These are phyloP conservation scores for Andrena haemorrhoa DNA, from an alignment of 2,888 invertebrate genomes.

Conservation along the genomic window DNA sequence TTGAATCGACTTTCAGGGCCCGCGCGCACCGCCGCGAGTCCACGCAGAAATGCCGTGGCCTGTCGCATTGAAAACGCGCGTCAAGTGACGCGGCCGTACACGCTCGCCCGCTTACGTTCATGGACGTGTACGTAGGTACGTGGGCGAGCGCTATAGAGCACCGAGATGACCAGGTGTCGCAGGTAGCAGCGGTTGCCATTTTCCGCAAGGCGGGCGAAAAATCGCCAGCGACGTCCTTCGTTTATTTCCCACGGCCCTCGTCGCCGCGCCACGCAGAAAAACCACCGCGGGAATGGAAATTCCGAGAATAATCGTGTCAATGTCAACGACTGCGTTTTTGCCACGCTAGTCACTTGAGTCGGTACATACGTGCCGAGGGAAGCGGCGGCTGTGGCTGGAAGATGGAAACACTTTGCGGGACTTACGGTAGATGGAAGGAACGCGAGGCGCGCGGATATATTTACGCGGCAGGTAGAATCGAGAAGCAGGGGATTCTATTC, in stretches of 20 bases:
- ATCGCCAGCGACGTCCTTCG: constrained; percentile 10
- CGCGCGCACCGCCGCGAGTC: constrained; percentile 58
- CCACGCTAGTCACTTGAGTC: neutral
- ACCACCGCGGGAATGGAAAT: neutral
- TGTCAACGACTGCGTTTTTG: neutral
- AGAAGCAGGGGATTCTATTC: no score
- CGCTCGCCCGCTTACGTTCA: constrained; percentile 38
- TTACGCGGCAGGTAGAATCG: no score
- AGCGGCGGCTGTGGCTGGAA: neutral
- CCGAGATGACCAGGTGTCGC: constrained; percentile 74
- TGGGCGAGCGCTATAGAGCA: constrained; percentile 64
- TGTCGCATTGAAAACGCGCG: constrained; percentile 75
- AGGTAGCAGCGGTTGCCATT: constrained; percentile 69
- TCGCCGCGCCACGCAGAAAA: neutral
- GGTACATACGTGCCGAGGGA: neutral
- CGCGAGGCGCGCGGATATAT: no score
- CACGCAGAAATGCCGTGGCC: constrained; percentile 76
- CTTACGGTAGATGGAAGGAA: no score
- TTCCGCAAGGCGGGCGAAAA: constrained; percentile 44
- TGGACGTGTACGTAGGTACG: constrained; percentile 49
- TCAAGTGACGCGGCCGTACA: constrained; percentile 72
- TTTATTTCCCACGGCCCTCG: constrained; percentile 47
- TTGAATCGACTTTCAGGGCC: constrained; percentile 71
- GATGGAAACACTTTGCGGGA: neutral
- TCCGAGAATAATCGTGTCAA: constrained; percentile 25